Evolutionary conservation across 2,113 vertebrate species (phyloP).

Genomic region (Atractosteus spatula): DNA sequence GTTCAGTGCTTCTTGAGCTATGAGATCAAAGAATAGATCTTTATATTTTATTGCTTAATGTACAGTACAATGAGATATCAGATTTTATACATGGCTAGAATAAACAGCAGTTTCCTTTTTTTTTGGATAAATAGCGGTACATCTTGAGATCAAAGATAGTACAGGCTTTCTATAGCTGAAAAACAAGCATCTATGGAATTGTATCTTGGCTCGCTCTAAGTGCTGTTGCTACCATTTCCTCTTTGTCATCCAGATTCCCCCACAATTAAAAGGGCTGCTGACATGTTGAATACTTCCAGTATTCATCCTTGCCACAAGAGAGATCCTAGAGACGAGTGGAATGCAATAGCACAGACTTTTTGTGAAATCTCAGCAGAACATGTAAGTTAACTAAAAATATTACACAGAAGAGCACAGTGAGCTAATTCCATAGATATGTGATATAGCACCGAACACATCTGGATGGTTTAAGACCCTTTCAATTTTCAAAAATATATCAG

Average conservation of each 20-base stretch:
- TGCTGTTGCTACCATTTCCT: constrained; percentile 64
- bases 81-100: constrained; percentile 34
- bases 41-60: constrained; percentile 26
- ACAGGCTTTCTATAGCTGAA: constrained; percentile 43
- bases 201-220: constrained; percentile 26
- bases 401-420: constrained; percentile 60
- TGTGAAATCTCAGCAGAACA: constrained; percentile 70
- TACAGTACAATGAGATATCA: constrained; percentile 10
- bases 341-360: constrained; percentile 65
- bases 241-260: constrained; percentile 67
- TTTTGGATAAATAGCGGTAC: constrained; percentile 39
- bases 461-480: constrained; percentile 69
- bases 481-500: constrained; percentile 71
- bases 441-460: constrained; percentile 60
- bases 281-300: constrained; percentile 60
- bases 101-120: constrained; percentile 24
- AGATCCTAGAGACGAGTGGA: constrained; percentile 66
- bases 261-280: constrained; percentile 57
- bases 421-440: constrained; percentile 70
- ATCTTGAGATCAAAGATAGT: constrained; percentile 41
- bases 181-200: constrained; percentile 54
- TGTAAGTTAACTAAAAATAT: constrained; percentile 81
- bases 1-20: constrained; percentile 7
- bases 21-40: constrained; percentile 37
- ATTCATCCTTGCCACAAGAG: constrained; percentile 56